A percentile compares a stretch with the other conserved stretches of the same genome.
Conservation (phyloP, 2,888 invertebrate species). For the Drosophila paranaensis region DNA sequence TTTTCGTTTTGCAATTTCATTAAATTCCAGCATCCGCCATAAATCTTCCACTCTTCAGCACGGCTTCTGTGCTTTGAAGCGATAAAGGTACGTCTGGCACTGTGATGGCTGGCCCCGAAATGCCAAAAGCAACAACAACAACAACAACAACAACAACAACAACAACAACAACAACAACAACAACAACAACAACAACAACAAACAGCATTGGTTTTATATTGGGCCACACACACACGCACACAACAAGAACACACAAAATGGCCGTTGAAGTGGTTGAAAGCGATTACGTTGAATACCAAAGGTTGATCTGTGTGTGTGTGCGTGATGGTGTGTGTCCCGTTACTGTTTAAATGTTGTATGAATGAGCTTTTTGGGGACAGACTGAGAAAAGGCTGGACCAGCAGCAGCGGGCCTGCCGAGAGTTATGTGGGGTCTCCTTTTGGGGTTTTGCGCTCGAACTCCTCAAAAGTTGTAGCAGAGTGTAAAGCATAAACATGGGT, state of each 20-base stretch:
- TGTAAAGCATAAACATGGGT: conserved; percentile 66
- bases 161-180: conserved; percentile 50
- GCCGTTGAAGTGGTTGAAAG: conserved; percentile 79
- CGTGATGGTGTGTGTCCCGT: conserved; percentile 56
- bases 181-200: conserved; percentile 52
- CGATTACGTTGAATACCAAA: conserved; percentile 78
- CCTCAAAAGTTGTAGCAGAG: conserved; percentile 60
- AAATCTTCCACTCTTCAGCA: conserved; percentile 84
- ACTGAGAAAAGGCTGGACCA: conserved; percentile 26
- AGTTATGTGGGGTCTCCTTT: conserved; percentile 52
- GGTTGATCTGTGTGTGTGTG: conserved; percentile 59
- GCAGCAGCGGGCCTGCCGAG: conserved; percentile 18
- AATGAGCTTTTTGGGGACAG: conserved; percentile 68
- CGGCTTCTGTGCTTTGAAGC: conserved; percentile 80
- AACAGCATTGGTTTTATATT: conserved; percentile 59
- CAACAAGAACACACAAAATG: conserved; percentile 58
- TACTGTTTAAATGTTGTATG: conserved; percentile 76
- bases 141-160: conserved; percentile 54
- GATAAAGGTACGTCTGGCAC: conserved; percentile 71
- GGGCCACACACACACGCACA: conserved; percentile 45
- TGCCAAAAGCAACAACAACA: conserved; percentile 57
- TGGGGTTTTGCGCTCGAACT: conserved; percentile 48
- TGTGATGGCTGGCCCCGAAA: conserved; percentile 60
- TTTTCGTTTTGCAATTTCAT: conserved; percentile 85
- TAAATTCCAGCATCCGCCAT: conserved; percentile 85